Evolutionary conservation across 1,140 invertebrate genomes (phyloP).

Genomic region (Tetragonula clypearis): DNA sequence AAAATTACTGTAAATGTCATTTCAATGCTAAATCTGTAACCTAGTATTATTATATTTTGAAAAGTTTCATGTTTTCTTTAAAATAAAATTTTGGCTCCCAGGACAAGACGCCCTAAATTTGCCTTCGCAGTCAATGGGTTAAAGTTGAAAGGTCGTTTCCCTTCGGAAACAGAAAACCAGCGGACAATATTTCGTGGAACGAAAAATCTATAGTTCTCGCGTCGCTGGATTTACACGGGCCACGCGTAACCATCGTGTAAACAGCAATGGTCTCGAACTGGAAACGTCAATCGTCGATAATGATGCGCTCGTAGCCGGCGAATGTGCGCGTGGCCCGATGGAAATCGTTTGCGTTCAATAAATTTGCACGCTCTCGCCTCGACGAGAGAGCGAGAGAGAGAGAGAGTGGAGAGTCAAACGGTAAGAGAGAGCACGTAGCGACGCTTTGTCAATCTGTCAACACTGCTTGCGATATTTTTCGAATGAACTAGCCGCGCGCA

Average conservation of each 20-base stretch:
- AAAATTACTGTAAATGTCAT: too few species aligned
- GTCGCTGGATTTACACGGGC: background rate
- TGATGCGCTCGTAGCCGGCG: background rate
- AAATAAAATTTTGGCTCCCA: too few species aligned
- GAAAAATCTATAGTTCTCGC: background rate
- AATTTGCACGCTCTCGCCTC: conserved; percentile 21
- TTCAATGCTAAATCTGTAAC: too few species aligned
- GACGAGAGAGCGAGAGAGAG: too few species aligned
- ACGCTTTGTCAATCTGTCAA: conserved; percentile 48
- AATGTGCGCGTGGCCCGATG: background rate
- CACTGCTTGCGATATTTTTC: conserved; percentile 34
- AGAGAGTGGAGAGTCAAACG: background rate
- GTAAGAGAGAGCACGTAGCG: conserved; percentile 44
- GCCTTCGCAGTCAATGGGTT: too few species aligned
- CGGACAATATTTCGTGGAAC: background rate
- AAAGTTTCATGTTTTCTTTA: too few species aligned
- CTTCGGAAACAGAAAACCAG: background rate
- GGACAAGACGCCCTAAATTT: too few species aligned
- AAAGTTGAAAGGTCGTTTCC: background rate
- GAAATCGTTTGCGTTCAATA: conserved; percentile 40
- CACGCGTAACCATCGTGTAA: background rate
- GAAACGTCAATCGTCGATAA: conserved; percentile 37
- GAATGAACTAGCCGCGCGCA: conserved; percentile 20
- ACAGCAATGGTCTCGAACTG: background rate
- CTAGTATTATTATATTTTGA: too few species aligned